Conservation (phyloP, 2,797 vertebrate species). For the Cuniculus paca region DNA sequence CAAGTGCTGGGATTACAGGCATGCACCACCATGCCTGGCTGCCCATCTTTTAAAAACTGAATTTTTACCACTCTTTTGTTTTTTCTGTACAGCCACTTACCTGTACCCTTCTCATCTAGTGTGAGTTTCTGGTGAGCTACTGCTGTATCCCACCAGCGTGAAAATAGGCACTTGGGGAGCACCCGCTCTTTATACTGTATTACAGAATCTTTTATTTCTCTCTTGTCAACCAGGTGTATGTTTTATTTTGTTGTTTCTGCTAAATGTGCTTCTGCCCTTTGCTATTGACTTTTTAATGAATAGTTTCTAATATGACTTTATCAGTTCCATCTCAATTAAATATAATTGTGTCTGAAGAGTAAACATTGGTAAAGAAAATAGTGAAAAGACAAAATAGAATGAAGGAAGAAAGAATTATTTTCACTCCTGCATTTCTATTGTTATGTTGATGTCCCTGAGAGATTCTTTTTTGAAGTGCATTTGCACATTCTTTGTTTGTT, state of each 20-base stretch:
- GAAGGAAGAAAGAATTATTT: not conserved
- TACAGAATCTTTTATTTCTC: not conserved
- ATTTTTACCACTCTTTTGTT: not conserved
- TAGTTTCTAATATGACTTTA: not conserved
- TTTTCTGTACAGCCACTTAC: not conserved
- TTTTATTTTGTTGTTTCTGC: not conserved
- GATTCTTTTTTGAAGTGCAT: not conserved
- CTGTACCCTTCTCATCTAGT: not conserved
- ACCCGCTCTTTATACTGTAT: not conserved
- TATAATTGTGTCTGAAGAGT: constrained; percentile 1
- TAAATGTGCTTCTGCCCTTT: not conserved
- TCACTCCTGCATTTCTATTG: not conserved
- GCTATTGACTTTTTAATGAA: not conserved
- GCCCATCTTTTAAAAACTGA: not conserved
- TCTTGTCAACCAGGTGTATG: not conserved
- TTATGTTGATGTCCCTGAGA: not conserved
- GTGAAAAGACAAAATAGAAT: constrained; percentile 5
- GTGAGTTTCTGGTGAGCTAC: accelerated
- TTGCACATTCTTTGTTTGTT: not conserved
- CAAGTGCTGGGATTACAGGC: not conserved
- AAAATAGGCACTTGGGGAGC: not conserved
- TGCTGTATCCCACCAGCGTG: not conserved
- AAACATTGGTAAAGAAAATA: not conserved
- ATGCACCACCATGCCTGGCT: not conserved
- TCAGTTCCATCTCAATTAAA: not conserved